phyloP scores from a whole-genome alignment of 2,113 vertebrate genomes.

The Glareola pratincola region DNA sequence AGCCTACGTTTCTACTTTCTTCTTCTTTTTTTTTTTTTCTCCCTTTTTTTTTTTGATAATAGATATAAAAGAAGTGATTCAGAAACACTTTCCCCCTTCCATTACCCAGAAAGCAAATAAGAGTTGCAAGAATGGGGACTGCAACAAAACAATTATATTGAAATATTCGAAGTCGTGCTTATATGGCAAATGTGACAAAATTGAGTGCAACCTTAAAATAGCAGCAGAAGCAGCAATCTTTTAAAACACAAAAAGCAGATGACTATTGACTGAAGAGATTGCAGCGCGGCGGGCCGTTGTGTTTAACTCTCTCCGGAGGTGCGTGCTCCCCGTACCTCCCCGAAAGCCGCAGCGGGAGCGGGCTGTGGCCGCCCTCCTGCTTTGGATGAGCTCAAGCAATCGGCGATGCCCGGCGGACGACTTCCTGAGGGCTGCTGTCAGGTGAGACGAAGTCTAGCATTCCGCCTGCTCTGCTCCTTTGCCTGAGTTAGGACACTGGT shows the following conservation, averaged over 20 bases:
- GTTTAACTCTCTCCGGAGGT: neutral
- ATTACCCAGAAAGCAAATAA: slow-evolving; percentile 40
- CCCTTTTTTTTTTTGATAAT: neutral
- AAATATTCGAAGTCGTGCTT: slow-evolving; percentile 45
- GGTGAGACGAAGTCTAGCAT: neutral
- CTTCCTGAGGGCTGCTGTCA: neutral
- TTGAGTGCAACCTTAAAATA: slow-evolving; percentile 50
- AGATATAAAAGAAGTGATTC: slow-evolving; percentile 22
- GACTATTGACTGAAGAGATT: slow-evolving; percentile 33
- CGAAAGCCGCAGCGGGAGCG: fast-evolving
- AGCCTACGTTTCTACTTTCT: neutral
- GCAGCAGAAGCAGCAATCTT: slow-evolving; percentile 30
- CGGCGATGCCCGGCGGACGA: neutral
- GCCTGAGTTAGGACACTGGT: fast-evolving
- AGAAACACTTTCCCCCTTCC: slow-evolving; percentile 11
- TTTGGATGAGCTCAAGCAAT: neutral
- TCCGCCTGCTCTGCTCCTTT: neutral
- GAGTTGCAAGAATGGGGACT: slow-evolving; percentile 17
- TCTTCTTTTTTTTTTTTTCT: neutral
- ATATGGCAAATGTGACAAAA: slow-evolving; percentile 54
- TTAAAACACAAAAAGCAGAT: slow-evolving; percentile 48
- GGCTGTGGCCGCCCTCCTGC: neutral
- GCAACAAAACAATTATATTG: slow-evolving; percentile 52
- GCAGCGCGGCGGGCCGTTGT: neutral
- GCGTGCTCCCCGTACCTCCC: neutral